Evolutionary conservation across 2,113 vertebrate species (phyloP), one percentile per base, ranked within the genome.

Genomic region (Lamprotornis superbus): DNA sequence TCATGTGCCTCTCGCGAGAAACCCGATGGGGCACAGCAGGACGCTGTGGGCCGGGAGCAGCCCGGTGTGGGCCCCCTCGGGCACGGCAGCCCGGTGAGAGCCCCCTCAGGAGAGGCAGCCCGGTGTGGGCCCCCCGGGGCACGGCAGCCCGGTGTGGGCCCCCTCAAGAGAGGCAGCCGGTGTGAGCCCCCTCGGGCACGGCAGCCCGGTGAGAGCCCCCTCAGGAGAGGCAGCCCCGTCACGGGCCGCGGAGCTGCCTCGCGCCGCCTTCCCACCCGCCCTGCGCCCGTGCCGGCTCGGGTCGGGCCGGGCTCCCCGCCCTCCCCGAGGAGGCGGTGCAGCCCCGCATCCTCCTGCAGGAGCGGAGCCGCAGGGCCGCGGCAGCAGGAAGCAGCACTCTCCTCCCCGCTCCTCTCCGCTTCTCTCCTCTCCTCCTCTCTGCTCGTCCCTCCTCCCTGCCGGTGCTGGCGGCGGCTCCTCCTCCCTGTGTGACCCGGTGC

Each of bases 181-280:
- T 27, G 49, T 8, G 49, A 15, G 49, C 49, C 14, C 49, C 20
- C 7, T 12, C 46, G 1, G 30, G 3, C 3, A 8, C 8, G 8
- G 27, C 15, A 9, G n/a, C 22, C 6, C 1, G 40, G 5, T 0
- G 14, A 0, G 2, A 13, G 5, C 12, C 21, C 0, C 31, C 17
- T 23, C 47, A 2, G 30, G 3, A 3, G 5, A 8, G 7, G n/a
- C 15, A 8, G n/a, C 14, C 7, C 10, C 15, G 20, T 20, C 20
- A 5, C 15, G 20, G 24, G 39, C 47, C 50, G 15, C 46, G 39
- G 55, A 7, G 37, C 7, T 0, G 25, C 13, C 55, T 30, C 24
- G 16, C 25, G 8, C 50, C 20, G 12, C 55, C 70, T 44, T 39
- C 28, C 37, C 40, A 5, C 42, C 11, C 23, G 10, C 10, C 46